These are phyloP conservation scores for Papilio gigon DNA, from an alignment of 2,888 invertebrate genomes.

Conservation along the genomic window DNA sequence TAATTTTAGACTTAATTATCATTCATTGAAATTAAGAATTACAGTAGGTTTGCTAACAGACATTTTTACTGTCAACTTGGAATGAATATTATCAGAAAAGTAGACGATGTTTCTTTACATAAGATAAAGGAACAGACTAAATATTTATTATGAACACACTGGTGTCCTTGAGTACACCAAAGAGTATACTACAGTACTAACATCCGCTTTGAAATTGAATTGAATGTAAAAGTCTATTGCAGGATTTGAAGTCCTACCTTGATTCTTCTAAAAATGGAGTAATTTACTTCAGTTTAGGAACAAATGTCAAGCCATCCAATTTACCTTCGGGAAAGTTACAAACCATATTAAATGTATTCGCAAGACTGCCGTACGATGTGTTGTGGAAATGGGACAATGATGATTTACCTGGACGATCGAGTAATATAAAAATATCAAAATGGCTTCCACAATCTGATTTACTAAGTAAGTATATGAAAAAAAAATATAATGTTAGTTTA, in stretches of 20 bases:
- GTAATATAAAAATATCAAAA: background rate
- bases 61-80: too few relatives aligned
- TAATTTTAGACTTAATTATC: too few relatives aligned
- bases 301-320: background rate
- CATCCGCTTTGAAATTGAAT: background rate
- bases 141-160: too few relatives aligned
- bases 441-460: background rate
- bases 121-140: too few relatives aligned
- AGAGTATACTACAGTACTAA: too few relatives aligned
- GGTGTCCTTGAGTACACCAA: too few relatives aligned
- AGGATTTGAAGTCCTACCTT: background rate
- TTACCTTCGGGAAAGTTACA: background rate
- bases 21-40: too few relatives aligned
- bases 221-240: background rate
- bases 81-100: too few relatives aligned
- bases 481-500: too few relatives aligned
- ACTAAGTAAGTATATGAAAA: background rate
- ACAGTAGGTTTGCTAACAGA: too few relatives aligned
- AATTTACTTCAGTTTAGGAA: background rate
- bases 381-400: slow-evolving; percentile 1
- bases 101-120: too few relatives aligned
- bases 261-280: background rate
- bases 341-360: background rate
- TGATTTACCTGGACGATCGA: background rate
- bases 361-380: background rate